Percentiles rank a stretch among this genome's conserved stretches.
phyloP scores from a whole-genome alignment of 2,113 vertebrate genomes.

The Muntiacus reevesi region DNA sequence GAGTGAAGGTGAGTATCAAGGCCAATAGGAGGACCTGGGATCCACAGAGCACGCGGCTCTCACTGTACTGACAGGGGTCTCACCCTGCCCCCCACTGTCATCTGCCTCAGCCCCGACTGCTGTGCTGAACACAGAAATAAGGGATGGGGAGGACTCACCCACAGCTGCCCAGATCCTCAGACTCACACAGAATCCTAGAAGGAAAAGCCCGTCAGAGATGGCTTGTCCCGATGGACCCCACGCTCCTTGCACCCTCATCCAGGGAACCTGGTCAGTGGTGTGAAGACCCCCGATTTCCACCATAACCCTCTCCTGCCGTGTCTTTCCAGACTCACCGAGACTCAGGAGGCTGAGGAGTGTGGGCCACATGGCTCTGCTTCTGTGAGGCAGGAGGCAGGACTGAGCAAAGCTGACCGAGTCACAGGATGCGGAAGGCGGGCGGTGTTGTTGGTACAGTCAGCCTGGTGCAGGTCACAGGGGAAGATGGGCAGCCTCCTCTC shows the following conservation, averaged over 20 bases:
- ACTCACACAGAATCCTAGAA: not conserved
- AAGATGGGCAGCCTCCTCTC: not conserved
- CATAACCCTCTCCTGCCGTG: not conserved
- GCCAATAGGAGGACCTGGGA: no score
- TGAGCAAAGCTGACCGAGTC: not conserved
- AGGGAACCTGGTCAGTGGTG: no score
- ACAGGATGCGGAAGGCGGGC: not conserved
- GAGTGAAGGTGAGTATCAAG: not conserved
- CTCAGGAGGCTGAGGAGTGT: not conserved
- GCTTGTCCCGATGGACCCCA: rapidly evolving
- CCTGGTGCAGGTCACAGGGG: not conserved
- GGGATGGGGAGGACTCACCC: not conserved
- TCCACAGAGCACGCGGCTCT: no score
- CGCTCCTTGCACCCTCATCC: rapidly evolving
- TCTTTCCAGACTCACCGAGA: not conserved
- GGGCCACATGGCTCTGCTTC: not conserved
- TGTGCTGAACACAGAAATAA: no score
- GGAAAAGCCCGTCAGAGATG: not conserved
- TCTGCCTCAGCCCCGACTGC: no score
- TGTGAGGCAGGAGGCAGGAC: not conserved
- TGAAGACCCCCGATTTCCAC: not conserved
- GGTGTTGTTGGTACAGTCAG: not conserved
- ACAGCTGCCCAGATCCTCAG: not conserved
- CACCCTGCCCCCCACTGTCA: not conserved
- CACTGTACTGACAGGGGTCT: not conserved